Percentiles rank a stretch among this genome's conserved stretches.
These are phyloP conservation scores for Phyllotis vaccarum DNA, from an alignment of 2,797 vertebrate species.

Conservation along the genomic window DNA sequence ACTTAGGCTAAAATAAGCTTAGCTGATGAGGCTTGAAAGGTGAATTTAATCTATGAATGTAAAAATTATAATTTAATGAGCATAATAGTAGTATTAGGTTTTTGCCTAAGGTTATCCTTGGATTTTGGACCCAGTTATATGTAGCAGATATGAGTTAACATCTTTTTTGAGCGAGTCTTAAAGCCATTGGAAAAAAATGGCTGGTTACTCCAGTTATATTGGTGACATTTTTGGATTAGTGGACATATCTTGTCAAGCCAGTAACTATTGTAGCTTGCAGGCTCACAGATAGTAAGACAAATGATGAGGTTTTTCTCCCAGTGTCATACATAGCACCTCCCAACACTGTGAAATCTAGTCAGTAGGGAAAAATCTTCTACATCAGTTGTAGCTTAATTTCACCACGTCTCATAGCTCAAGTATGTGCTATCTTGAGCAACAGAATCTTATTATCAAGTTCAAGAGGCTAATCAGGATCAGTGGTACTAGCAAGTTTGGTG, in stretches of 20 bases:
- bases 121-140: not conserved
- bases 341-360: not conserved
- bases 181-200: too few relatives aligned
- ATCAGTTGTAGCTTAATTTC: not conserved
- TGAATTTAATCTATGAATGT: not conserved
- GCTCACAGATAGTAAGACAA: not conserved
- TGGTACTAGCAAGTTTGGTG: not conserved
- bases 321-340: not conserved
- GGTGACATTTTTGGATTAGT: not conserved
- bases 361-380: not conserved
- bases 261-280: not conserved
- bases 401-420: not conserved
- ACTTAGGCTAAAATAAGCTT: not conserved
- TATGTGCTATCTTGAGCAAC: not conserved
- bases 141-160: not conserved
- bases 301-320: not conserved
- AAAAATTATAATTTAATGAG: not conserved
- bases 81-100: not conserved
- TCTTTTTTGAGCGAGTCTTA: not conserved
- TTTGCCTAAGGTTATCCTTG: not conserved
- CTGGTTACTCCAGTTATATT: not conserved
- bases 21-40: not conserved
- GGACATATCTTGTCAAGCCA: not conserved
- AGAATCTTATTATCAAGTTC: not conserved
- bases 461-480: not conserved